Percentiles rank a stretch among this genome's conserved stretches.
These are phyloP conservation scores for Pachydiplax longipennis DNA, from an alignment of 2,888 invertebrate species.

Conservation along the genomic window DNA sequence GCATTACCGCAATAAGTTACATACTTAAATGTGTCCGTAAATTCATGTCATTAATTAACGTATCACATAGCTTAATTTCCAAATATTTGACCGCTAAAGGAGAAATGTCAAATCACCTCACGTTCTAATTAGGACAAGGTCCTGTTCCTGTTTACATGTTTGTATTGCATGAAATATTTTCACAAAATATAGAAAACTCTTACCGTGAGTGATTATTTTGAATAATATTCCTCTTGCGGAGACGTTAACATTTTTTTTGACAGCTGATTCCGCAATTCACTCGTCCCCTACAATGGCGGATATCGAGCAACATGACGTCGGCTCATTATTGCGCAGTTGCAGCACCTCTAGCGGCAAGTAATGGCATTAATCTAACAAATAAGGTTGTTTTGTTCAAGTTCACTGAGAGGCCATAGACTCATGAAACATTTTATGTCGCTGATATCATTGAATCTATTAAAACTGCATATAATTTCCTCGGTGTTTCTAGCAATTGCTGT, in stretches of 20 bases:
- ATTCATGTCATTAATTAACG: neutral
- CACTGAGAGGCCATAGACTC: no score
- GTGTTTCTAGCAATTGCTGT: no score
- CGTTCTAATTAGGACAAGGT: slow-evolving; percentile 32
- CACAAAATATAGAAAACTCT: neutral
- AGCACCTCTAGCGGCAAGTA: neutral
- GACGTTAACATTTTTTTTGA: slow-evolving; percentile 32
- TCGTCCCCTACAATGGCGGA: slow-evolving; percentile 45
- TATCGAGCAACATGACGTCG: slow-evolving; percentile 47
- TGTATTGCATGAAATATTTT: neutral
- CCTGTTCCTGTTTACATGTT: neutral
- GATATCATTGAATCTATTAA: no score
- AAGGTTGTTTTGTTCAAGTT: neutral
- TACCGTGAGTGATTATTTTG: neutral
- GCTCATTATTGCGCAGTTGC: slow-evolving; percentile 23
- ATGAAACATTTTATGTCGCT: no score
- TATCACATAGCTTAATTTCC: neutral
- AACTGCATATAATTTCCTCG: no score
- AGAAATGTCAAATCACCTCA: slow-evolving; percentile 45
- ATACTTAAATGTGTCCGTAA: neutral
- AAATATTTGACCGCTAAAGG: slow-evolving; percentile 39
- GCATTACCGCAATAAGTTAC: neutral
- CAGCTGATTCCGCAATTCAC: slow-evolving; percentile 45
- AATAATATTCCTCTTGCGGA: slow-evolving; percentile 13
- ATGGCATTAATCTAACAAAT: neutral